Conservation (phyloP, 2,888 invertebrate species). For the Lamellibrachia columna region DNA sequence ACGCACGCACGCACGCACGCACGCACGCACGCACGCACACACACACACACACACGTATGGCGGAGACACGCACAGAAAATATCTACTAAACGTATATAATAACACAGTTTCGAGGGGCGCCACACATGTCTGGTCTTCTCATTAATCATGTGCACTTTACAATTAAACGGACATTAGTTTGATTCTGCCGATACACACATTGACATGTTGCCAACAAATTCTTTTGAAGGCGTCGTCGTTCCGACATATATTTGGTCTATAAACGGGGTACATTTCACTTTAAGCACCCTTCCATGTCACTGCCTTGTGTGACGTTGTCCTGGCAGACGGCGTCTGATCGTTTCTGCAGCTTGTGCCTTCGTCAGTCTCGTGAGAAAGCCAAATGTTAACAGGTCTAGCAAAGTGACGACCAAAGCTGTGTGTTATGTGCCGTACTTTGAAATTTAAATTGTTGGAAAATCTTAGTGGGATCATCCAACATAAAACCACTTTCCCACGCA, state of each 20-base stretch:
- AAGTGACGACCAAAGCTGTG: neutral
- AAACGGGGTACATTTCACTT: neutral
- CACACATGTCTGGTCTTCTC: neutral
- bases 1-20: conserved; percentile 10
- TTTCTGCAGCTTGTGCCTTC: neutral
- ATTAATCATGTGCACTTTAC: conserved; percentile 11
- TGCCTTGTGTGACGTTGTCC: neutral
- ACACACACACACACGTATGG: neutral
- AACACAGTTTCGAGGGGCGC: neutral
- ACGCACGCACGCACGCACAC: neutral
- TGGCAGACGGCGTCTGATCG: neutral
- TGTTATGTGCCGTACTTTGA: neutral
- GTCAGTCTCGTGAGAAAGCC: neutral
- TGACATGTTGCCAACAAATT: neutral
- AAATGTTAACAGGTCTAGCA: neutral
- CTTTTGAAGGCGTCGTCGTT: neutral
- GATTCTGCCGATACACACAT: neutral
- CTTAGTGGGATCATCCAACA: too few species aligned
- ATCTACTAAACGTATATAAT: neutral
- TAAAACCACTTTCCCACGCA: too few species aligned
- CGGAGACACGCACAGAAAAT: neutral
- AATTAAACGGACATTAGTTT: conserved; percentile 11
- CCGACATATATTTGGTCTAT: conserved; percentile 2
- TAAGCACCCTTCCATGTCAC: neutral
- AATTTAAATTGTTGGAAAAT: neutral